These are phyloP conservation scores for Himalopsyche tibetana DNA, from an alignment of 2,888 invertebrate genomes.

Conservation along the genomic window DNA sequence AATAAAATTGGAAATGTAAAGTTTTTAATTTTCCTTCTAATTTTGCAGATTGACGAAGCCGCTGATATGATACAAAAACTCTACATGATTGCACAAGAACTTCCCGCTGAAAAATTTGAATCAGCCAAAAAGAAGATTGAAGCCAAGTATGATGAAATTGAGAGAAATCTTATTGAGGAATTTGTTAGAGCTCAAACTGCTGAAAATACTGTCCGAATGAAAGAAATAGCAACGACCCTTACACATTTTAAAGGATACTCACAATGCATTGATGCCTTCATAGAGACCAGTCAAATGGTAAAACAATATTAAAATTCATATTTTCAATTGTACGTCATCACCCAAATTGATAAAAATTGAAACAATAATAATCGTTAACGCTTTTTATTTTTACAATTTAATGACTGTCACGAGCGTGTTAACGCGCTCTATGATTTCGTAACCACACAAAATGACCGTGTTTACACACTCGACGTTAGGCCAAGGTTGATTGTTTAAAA, in stretches of 20 bases:
- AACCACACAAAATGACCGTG: no score
- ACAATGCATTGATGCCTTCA: constrained; percentile 97
- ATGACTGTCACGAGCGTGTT: no score
- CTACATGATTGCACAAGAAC: constrained; percentile 95
- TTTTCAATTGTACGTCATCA: neutral
- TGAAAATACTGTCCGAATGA: constrained; percentile 92
- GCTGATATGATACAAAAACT: constrained; percentile 98
- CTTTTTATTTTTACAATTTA: no score
- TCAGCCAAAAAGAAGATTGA: constrained; percentile 90
- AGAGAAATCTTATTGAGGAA: constrained; percentile 93
- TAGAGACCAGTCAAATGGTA: constrained; percentile 96
- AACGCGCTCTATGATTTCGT: no score
- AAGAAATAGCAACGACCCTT: constrained; percentile 92
- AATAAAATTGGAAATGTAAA: no score
- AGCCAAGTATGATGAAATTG: constrained; percentile 93
- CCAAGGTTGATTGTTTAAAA: no score
- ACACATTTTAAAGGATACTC: constrained; percentile 98
- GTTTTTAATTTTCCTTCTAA: no score
- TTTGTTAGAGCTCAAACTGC: constrained; percentile 93
- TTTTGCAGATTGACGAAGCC: constrained; percentile 90
- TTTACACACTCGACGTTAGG: no score
- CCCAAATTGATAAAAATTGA: neutral
- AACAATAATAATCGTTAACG: no score
- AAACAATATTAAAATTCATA: neutral
- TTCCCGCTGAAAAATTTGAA: constrained; percentile 91